Base-by-base conservation (phyloP, 2,888 invertebrate genomes). In the Hylaea fasciaria region DNA sequence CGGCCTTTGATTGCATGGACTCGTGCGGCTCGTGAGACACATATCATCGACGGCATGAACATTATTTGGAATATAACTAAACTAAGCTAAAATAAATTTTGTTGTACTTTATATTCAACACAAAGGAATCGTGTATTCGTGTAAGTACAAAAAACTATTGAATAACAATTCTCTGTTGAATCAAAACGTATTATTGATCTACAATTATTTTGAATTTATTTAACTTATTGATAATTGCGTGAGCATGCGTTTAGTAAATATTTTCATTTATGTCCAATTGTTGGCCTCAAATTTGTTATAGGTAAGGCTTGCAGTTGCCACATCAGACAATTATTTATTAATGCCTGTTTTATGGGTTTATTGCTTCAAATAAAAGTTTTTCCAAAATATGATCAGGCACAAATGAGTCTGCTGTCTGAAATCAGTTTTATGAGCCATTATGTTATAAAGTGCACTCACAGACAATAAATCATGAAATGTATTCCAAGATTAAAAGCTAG, bases 371-470 rank as follows among this genome's bases (percentile, higher is more conserved):
- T 73, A 75, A 80, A 74, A 70, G 56, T 67, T 73, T 75, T 74
- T 69, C 68, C 61, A 67, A 74, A 74, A 75, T 72, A 69, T 76
- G 76, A 81, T 78, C 74, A 46, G 72, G 66, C 69, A 68, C 69
- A 76, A 79, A 77, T 75, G 72, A 68, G 68, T 71, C 65, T 63
- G 61, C 66, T 71, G 64, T 69, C 65, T 69, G 73, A 80, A 79
- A 78, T 75, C 46, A 70, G 73, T 82, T 84, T 86, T 81, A 86
- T 81, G 75, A 78, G 64, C 76, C 78, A 81, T 81, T 77, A 81
- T 71, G 60, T 67, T 72, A 73, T 71, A 77, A 74, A 73, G 72
- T 71, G 71, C 69, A 50, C 55, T 59, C 47, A 61, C 65, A 68
- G 68, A 71, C 72, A 68, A 68, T 76, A 78, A 80, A 83, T 82